Evolutionary conservation across 1,140 invertebrate genomes (phyloP).

Genomic region (Palaemon carinicauda): DNA sequence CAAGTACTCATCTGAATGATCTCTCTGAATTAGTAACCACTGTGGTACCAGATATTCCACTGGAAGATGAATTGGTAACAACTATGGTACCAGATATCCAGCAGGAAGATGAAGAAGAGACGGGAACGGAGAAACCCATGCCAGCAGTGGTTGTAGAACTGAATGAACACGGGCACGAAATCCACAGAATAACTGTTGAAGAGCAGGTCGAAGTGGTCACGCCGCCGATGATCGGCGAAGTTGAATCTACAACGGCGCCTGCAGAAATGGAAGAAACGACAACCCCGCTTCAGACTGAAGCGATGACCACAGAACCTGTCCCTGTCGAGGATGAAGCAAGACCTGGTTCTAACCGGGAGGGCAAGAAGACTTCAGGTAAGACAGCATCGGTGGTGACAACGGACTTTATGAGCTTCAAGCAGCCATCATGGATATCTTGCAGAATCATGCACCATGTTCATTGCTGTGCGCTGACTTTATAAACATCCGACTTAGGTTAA

Average conservation of each 20-base stretch:
- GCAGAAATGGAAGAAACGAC: not conserved
- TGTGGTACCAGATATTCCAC: not conserved
- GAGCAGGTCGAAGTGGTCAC: conserved; percentile 31
- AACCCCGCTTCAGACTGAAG: not conserved
- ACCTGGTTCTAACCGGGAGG: conserved; percentile 1
- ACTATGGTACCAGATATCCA: not conserved
- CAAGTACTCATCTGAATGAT: not conserved
- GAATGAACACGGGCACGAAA: conserved; percentile 13
- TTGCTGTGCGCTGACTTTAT: no score
- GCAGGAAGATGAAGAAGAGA: not conserved
- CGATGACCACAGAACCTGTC: not conserved
- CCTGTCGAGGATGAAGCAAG: not conserved
- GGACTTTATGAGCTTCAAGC: no score
- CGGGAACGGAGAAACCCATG: not conserved
- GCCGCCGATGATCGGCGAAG: not conserved
- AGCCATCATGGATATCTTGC: no score
- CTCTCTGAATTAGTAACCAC: not conserved
- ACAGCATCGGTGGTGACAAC: not conserved
- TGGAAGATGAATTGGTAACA: not conserved
- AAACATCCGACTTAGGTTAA: no score
- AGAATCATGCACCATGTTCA: no score
- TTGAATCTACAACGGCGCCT: not conserved
- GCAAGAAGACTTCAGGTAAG: conserved; percentile 46
- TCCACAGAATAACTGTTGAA: conserved; percentile 30
- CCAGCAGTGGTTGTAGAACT: conserved; percentile 27